A percentile compares a stretch with the other conserved stretches of the same genome.
Conservation (phyloP, 2,888 invertebrate species). For the Strigamia transsilvanica region DNA sequence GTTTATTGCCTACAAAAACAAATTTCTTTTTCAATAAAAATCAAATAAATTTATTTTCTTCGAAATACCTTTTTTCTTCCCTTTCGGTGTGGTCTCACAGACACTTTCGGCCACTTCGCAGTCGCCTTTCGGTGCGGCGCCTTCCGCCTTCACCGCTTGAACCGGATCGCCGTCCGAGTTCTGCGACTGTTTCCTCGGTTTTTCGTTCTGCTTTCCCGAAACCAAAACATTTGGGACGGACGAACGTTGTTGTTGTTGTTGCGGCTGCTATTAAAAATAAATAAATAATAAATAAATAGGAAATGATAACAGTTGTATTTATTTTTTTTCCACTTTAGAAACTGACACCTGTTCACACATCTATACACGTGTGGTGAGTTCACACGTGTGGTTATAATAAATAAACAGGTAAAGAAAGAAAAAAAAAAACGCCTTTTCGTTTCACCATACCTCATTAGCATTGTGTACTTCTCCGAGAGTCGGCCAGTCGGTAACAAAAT, state of each 20-base stretch:
- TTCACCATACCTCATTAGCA: conserved; percentile 64
- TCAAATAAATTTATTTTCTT: not conserved
- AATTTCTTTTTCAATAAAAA: conserved; percentile 51
- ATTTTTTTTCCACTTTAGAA: too few relatives aligned
- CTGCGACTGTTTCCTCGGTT: conserved; percentile 60
- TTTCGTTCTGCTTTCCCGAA: conserved; percentile 56
- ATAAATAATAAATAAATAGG: too few relatives aligned
- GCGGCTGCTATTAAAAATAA: not conserved
- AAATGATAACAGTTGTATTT: too few relatives aligned
- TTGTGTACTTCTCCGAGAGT: conserved; percentile 74
- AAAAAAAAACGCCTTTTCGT: not conserved
- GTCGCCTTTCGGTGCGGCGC: not conserved
- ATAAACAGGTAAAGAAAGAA: too few relatives aligned
- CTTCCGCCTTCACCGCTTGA: not conserved
- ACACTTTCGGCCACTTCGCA: not conserved
- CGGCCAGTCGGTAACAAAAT: conserved; percentile 92
- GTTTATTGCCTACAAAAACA: conserved; percentile 68
- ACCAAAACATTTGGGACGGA: not conserved
- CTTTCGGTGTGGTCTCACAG: not conserved
- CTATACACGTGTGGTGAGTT: too few relatives aligned
- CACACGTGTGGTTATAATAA: not conserved
- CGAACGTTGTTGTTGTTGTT: not conserved
- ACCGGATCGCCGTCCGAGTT: conserved; percentile 12
- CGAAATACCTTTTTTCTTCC: not conserved
- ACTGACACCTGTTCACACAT: not conserved